These are phyloP conservation scores for Coremacera marginata DNA, from an alignment of 2,888 invertebrate species.

Conservation along the genomic window DNA sequence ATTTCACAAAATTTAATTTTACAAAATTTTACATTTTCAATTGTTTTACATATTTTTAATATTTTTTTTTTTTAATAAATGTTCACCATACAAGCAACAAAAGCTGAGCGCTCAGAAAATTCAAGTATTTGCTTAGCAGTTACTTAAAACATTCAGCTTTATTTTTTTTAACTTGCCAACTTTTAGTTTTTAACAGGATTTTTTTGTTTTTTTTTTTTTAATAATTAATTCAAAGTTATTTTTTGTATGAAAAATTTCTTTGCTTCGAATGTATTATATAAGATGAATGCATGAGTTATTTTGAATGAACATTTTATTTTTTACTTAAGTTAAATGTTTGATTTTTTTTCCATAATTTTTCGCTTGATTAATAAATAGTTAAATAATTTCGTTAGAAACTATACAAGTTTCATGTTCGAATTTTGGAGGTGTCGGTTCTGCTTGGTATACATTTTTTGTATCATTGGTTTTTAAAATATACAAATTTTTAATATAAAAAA, in stretches of 20 bases:
- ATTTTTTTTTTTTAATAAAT: not conserved
- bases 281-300: conserved; percentile 6
- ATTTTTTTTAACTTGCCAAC: not conserved
- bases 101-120: not conserved
- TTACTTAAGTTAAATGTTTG: not conserved
- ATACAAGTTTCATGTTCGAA: no score
- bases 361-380: not conserved
- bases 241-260: not conserved
- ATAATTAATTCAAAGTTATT: not conserved
- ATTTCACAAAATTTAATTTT: no score
- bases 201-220: not conserved
- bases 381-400: no score
- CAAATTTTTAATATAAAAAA: no score
- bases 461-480: no score
- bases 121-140: not conserved
- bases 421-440: no score
- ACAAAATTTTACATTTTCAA: not conserved
- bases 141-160: not conserved
- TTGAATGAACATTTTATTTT: not conserved
- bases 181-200: not conserved
- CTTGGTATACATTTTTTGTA: no score
- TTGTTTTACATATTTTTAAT: not conserved
- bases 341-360: not conserved
- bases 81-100: not conserved
- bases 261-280: not conserved